These are phyloP conservation scores for Miniopterus natalensis DNA, from an alignment of 2,113 vertebrate genomes.

Conservation along the genomic window DNA sequence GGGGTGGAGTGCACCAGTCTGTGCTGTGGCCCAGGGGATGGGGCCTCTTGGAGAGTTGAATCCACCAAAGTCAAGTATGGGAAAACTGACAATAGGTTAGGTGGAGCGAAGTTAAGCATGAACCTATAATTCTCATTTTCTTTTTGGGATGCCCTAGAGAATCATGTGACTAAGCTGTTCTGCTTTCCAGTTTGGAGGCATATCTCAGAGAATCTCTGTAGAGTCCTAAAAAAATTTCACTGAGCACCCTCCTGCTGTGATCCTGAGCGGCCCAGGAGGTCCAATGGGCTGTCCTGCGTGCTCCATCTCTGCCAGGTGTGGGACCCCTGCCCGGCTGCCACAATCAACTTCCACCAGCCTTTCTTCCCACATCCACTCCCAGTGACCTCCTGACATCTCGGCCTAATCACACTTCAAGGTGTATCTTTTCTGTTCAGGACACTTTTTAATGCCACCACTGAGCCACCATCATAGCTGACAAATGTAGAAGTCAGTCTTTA, in stretches of 20 bases:
- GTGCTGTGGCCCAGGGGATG: neutral
- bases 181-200: neutral
- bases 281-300: neutral
- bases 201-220: neutral
- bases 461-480: neutral
- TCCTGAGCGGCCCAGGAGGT: neutral
- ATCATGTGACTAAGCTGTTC: neutral
- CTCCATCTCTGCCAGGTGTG: neutral
- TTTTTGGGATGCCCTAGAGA: neutral
- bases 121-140: neutral
- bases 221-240: neutral
- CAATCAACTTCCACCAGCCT: neutral
- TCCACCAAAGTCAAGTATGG: rapidly evolving
- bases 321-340: neutral
- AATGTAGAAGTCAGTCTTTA: neutral
- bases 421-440: neutral
- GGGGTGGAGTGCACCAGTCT: rapidly evolving
- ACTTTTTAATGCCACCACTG: neutral
- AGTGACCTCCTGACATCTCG: neutral
- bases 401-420: rapidly evolving
- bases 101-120: neutral
- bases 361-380: neutral
- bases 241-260: neutral
- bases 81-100: neutral
- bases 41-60: neutral